Conservation (phyloP, 2,888 invertebrate genomes). For the Tenodera sinensis region DNA sequence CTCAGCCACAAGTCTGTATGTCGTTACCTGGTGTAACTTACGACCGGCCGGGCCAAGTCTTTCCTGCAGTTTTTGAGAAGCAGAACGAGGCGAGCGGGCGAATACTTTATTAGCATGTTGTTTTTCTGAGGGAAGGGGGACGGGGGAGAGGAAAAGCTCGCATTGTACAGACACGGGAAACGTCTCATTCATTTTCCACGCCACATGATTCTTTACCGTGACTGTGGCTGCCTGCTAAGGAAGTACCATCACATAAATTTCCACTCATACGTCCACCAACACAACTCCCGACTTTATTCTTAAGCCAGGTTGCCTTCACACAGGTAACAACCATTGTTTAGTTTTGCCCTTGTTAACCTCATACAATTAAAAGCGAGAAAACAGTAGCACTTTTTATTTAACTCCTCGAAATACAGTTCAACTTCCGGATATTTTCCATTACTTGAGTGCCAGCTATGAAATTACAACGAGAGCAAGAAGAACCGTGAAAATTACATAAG, state of each 20-base stretch:
- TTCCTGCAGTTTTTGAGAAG: not conserved
- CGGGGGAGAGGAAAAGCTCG: not conserved
- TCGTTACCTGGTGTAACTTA: not conserved
- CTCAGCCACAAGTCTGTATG: not conserved
- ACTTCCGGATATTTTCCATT: not conserved
- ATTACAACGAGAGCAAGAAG: not conserved
- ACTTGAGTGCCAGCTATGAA: not conserved
- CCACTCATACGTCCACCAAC: not conserved
- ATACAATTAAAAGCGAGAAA: not conserved
- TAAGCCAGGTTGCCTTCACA: not conserved
- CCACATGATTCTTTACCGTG: not conserved
- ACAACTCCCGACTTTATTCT: not conserved
- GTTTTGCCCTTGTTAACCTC: not conserved
- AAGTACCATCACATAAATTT: conserved; percentile 1
- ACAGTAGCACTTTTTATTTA: not conserved
- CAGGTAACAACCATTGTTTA: not conserved
- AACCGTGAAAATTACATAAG: not conserved
- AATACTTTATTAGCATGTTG: not conserved
- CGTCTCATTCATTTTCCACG: conserved; percentile 9
- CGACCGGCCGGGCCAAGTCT: not conserved
- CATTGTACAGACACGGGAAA: not conserved
- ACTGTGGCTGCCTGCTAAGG: not conserved
- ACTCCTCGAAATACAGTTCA: not conserved
- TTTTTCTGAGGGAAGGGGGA: not conserved
- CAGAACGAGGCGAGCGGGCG: too few relatives aligned